Conservation (phyloP, 2,888 invertebrate genomes). For the Aspidiotus destructor region DNA sequence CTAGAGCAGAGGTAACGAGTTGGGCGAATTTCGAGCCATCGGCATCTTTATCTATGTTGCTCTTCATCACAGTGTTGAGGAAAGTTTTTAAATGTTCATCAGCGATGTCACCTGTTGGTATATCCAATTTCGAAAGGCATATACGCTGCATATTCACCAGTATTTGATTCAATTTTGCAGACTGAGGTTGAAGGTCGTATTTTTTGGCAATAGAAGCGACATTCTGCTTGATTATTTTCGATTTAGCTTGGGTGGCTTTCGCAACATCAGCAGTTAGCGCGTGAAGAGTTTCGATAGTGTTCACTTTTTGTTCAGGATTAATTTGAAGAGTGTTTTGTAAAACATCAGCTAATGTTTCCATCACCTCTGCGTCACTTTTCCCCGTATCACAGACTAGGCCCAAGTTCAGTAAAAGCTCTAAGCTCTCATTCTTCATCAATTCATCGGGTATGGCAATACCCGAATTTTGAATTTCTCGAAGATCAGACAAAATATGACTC, state of each 20-base stretch:
- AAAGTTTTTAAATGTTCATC: neutral
- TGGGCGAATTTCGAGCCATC: neutral
- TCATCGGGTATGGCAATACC: neutral
- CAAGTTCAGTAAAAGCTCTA: conserved; percentile 7
- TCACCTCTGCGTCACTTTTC: neutral
- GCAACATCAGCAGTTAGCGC: neutral
- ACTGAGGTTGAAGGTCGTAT: neutral
- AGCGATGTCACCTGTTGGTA: neutral
- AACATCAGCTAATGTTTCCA: neutral
- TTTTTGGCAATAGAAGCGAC: neutral
- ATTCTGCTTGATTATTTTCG: neutral
- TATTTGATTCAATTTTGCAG: neutral
- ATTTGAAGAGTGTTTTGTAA: neutral
- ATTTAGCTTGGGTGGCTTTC: neutral
- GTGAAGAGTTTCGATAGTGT: neutral
- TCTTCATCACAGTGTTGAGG: neutral
- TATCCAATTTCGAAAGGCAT: neutral
- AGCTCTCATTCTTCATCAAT: neutral
- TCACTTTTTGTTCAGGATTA: neutral
- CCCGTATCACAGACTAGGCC: neutral
- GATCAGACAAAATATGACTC: conserved; percentile 43
- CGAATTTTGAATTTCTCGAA: conserved; percentile 18
- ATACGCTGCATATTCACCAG: neutral
- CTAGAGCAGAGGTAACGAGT: neutral
- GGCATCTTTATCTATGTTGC: neutral